Conservation (phyloP, 1,140 invertebrate genomes). For the Drosophila asahinai region DNA sequence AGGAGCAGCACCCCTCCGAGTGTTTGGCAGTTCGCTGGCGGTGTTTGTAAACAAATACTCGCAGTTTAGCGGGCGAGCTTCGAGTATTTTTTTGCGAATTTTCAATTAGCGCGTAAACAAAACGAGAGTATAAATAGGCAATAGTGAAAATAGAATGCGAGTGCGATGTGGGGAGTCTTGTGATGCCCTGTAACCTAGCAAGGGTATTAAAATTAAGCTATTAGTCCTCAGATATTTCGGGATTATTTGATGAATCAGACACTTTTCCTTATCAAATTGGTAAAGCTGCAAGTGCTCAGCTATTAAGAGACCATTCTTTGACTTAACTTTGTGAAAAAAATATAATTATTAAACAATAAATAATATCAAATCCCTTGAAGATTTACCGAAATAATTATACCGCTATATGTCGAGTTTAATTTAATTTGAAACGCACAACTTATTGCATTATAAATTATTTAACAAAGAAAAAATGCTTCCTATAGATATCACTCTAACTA, state of each 20-base stretch:
- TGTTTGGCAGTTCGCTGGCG: slow-evolving; percentile 8
- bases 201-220: too few relatives aligned
- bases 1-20: neutral
- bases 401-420: neutral
- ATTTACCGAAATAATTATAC: too few relatives aligned
- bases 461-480: neutral
- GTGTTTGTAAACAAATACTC: slow-evolving; percentile 56
- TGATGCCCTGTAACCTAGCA: slow-evolving; percentile 16
- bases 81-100: slow-evolving; percentile 49
- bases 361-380: too few relatives aligned
- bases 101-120: slow-evolving; percentile 52
- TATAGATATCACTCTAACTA: neutral
- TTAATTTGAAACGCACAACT: neutral
- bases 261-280: too few relatives aligned
- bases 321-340: too few relatives aligned
- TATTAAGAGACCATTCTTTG: too few relatives aligned
- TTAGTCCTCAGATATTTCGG: too few relatives aligned
- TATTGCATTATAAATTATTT: neutral
- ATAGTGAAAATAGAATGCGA: slow-evolving; percentile 17
- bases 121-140: slow-evolving; percentile 42
- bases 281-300: too few relatives aligned
- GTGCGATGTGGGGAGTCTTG: neutral
- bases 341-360: too few relatives aligned
- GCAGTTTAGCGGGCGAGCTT: slow-evolving; percentile 14
- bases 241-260: too few relatives aligned